Evolutionary conservation across 2,113 vertebrate species (phyloP).

Genomic region (Pseudorectes ferrugineus): DNA sequence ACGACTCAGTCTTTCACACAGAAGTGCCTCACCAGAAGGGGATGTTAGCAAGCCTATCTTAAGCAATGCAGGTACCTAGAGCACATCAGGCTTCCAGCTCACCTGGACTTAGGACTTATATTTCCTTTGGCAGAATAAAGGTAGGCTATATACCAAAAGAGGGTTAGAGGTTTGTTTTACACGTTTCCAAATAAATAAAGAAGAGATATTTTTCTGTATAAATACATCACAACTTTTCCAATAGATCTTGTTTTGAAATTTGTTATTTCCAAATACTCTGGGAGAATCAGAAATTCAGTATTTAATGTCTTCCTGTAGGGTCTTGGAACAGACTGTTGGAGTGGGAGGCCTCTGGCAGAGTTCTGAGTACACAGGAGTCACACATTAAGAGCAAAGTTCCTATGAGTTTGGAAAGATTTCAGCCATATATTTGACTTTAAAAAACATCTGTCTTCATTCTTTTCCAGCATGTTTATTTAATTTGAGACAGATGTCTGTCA

Average conservation of each 20-base stretch:
- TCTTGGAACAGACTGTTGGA: neutral
- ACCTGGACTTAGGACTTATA: neutral
- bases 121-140: neutral
- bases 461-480: neutral
- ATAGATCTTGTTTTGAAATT: neutral
- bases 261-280: neutral
- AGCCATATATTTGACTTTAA: neutral
- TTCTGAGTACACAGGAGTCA: neutral
- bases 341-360: neutral
- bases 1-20: neutral
- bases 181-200: neutral
- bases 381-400: constrained; percentile 5
- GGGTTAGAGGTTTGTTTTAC: neutral
- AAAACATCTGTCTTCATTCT: neutral
- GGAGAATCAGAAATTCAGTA: neutral
- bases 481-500: neutral
- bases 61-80: neutral
- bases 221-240: neutral
- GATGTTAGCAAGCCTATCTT: neutral
- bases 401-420: neutral
- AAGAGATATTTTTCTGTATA: neutral
- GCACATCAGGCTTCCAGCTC: neutral
- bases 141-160: neutral
- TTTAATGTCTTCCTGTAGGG: neutral
- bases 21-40: neutral